Evolutionary conservation across 2,797 vertebrate species (phyloP), one percentile per base, ranked within the genome.

Genomic region (Numenius phaeopus): DNA sequence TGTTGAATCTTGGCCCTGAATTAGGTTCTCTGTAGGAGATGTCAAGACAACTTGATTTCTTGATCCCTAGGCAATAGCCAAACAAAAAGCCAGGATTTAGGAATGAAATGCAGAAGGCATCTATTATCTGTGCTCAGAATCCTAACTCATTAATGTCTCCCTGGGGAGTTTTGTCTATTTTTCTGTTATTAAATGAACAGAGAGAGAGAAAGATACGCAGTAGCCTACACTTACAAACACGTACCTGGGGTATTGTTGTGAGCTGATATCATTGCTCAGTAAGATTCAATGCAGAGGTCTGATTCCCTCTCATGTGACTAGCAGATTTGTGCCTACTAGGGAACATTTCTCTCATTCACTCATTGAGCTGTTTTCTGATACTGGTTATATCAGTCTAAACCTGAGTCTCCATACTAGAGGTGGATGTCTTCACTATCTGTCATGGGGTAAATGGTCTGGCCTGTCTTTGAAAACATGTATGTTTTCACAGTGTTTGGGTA

Each of bases 31-130:
- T 85, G 52, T 17, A 71, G 52, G n/a, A 87, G 57, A 76, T 55
- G 47, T 76, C 44, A 62, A 85, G 85, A 59, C 49, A 83, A 42
- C 54, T 75, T 85, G 78, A 62, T 79, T 59, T 39, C 49, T 64
- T 62, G n/a, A 69, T 83, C 64, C 40, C 55, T 76, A 67, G 70
- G 40, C 49, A 83, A 66, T 3, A 11, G 49, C 18, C 39, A 76
- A 71, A 95, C 18, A 75, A 92, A 80, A 59, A 69, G 29, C 14
- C 54, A 86, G 40, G 67, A 95, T 13, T 61, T 34, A 44, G 30
- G 24, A 61, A 71, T 82, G 49, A 94, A 82, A 83, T 83, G 67
- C 22, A 79, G 83, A 87, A 71, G 20, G 13, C 39, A 62, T 54
- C 50, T 79, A 61, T 82, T 59, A 67, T 79, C 66, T 79, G 54